A percentile compares a stretch with the other conserved stretches of the same genome.
phyloP scores from a whole-genome alignment of 1,140 invertebrate genomes.

The Neuroterus valhalla region DNA sequence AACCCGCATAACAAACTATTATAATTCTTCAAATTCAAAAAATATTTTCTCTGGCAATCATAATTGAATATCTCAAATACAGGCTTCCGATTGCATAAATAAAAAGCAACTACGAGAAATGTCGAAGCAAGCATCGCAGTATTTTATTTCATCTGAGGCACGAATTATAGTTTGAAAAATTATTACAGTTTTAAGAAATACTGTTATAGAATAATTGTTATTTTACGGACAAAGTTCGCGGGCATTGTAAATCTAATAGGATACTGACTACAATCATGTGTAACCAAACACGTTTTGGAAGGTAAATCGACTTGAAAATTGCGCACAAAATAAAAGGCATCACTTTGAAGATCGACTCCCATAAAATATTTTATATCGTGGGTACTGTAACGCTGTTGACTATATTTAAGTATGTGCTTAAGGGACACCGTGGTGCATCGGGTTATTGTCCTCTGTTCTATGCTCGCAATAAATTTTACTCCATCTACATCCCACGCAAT shows the following conservation, averaged over 20 bases:
- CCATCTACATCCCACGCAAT: conserved; percentile 22
- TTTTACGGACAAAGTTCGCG: neutral
- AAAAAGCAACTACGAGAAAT: too few relatives aligned
- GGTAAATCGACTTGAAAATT: neutral
- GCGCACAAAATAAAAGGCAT: neutral
- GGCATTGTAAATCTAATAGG: neutral
- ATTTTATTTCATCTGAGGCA: neutral
- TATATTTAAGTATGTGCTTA: conserved; percentile 65
- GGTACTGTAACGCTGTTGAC: conserved; percentile 41
- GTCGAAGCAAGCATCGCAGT: neutral
- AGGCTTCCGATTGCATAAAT: too few relatives aligned
- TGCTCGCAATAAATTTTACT: conserved; percentile 35
- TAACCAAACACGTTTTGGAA: conserved; percentile 16
- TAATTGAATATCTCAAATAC: too few relatives aligned
- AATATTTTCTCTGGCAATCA: too few relatives aligned
- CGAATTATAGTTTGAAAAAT: too few relatives aligned
- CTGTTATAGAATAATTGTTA: neutral
- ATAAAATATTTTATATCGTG: conserved; percentile 17
- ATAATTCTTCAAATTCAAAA: too few relatives aligned
- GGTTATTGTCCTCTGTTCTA: conserved; percentile 63
- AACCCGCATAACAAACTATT: too few relatives aligned
- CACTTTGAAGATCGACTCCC: conserved; percentile 51
- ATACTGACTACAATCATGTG: neutral
- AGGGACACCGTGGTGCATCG: conserved; percentile 60
- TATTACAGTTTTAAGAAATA: neutral